Conservation (phyloP, 2,888 invertebrate genomes). For the Drosophila monieri region DNA sequence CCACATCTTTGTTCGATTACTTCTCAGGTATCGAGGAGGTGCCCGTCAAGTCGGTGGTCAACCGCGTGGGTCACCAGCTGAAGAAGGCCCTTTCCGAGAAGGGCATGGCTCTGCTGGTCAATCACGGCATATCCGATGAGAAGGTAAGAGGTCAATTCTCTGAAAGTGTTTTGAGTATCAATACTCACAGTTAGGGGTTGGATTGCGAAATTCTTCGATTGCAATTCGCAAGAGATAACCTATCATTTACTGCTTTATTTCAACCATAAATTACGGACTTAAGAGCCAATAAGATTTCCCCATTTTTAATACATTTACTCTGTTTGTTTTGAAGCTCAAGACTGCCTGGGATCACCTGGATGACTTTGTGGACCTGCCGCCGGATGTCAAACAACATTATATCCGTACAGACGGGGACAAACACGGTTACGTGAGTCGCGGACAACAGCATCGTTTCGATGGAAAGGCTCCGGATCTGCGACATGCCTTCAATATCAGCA, state of each 20-base stretch:
- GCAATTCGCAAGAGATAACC: background rate
- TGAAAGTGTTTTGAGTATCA: background rate
- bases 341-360: constrained; percentile 89
- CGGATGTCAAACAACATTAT: constrained; percentile 87
- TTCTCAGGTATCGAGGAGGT: constrained; percentile 87
- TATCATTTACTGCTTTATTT: background rate
- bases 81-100: constrained; percentile 88
- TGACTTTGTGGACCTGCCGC: constrained; percentile 88
- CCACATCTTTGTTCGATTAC: constrained; percentile 13
- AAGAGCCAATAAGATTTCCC: constrained; percentile 59
- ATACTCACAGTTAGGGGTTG: background rate
- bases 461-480: constrained; percentile 87
- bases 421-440: constrained; percentile 89
- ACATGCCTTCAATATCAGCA: constrained; percentile 89
- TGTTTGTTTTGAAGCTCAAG: constrained; percentile 85
- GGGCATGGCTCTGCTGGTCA: constrained; percentile 89
- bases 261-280: background rate
- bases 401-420: constrained; percentile 86
- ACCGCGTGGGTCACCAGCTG: constrained; percentile 88
- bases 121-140: constrained; percentile 90
- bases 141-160: constrained; percentile 85
- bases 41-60: constrained; percentile 89
- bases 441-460: constrained; percentile 85
- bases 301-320: background rate
- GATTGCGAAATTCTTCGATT: background rate